A percentile compares a stretch with the other conserved stretches of the same genome.
phyloP scores from a whole-genome alignment of 2,797 vertebrate genomes.

The Jordanella pulchra region DNA sequence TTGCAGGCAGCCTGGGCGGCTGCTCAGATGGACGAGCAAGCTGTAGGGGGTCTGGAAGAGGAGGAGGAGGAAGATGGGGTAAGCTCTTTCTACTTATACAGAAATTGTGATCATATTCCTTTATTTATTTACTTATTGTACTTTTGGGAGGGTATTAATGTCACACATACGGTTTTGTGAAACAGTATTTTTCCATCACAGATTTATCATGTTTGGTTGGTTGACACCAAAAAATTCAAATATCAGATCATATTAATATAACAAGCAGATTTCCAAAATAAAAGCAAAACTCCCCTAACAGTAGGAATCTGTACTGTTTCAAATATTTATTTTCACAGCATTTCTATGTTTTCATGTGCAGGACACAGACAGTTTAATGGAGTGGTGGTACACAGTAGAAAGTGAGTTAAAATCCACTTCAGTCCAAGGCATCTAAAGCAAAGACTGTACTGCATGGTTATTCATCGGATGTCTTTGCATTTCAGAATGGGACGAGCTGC shows the following conservation, averaged over 20 bases:
- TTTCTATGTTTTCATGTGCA: conserved; percentile 37
- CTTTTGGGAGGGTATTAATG: not conserved
- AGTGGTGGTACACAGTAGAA: conserved; percentile 83
- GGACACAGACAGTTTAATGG: conserved; percentile 84
- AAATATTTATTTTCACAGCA: not conserved
- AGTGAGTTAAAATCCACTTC: conserved; percentile 61
- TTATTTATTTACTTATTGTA: not conserved
- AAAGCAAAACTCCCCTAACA: not conserved
- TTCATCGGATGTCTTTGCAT: not conserved
- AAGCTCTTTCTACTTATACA: conserved; percentile 7
- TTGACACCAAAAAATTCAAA: not conserved
- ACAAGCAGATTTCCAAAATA: not conserved
- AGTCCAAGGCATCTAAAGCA: not conserved
- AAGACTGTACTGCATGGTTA: too few relatives aligned
- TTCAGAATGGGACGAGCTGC: conserved; percentile 81
- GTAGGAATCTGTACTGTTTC: too few relatives aligned
- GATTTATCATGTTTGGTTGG: not conserved
- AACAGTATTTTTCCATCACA: not conserved
- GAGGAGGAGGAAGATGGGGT: conserved; percentile 63
- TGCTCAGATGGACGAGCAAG: conserved; percentile 67
- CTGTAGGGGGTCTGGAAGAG: conserved; percentile 22
- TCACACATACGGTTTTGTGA: not conserved
- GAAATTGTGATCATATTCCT: not conserved
- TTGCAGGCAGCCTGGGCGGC: conserved; percentile 76
- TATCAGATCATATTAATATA: not conserved